Conservation (phyloP, 2,113 vertebrate species). For the Gallinago paraguaiae region DNA sequence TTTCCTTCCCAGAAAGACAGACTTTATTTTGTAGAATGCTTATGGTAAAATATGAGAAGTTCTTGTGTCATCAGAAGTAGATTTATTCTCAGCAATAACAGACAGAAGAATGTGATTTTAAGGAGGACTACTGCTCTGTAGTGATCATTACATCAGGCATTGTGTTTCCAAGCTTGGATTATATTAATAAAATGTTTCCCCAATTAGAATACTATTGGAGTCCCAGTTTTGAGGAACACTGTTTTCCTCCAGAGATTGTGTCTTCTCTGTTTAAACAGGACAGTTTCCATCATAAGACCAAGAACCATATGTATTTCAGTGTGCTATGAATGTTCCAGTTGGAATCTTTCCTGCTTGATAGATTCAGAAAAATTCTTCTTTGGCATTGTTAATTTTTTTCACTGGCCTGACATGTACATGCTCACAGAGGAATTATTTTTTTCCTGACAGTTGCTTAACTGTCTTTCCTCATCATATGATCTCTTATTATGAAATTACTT, state of each 20-base stretch:
- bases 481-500: background rate
- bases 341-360: background rate
- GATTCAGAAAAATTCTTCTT: background rate
- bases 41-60: background rate
- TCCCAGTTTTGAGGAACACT: background rate
- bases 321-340: background rate
- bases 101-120: background rate
- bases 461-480: background rate
- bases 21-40: background rate
- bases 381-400: background rate
- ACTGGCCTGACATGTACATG: background rate
- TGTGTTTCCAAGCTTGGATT: background rate
- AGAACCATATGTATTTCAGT: background rate
- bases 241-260: background rate
- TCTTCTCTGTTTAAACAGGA: background rate
- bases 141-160: background rate
- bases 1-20: background rate
- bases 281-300: background rate
- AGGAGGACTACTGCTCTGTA: background rate
- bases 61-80: background rate
- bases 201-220: background rate
- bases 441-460: background rate
- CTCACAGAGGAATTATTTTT: background rate
- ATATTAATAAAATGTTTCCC: background rate
- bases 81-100: background rate